A percentile compares a stretch with the other conserved stretches of the same genome.
Evolutionary conservation across 2,888 invertebrate species (phyloP).

Genomic region (Plebejus melissa): DNA sequence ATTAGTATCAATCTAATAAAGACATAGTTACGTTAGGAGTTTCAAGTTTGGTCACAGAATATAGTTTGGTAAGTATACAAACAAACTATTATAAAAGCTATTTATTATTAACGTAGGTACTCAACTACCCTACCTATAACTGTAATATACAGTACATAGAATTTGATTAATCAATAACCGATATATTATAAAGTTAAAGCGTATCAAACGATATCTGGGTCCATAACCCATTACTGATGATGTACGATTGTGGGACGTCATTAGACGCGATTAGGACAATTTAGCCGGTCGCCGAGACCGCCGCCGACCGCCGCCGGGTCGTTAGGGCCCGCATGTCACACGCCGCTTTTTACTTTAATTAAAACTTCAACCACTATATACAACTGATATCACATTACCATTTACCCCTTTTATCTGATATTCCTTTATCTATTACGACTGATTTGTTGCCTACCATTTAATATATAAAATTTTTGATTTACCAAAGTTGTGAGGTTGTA

Average conservation of each 20-base stretch:
- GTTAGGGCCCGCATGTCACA: conserved; percentile 38
- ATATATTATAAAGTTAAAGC: conserved; percentile 26
- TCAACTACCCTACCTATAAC: too few relatives aligned
- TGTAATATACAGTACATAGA: background rate
- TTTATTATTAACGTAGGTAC: too few relatives aligned
- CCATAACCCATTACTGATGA: conserved; percentile 34
- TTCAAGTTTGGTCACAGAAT: too few relatives aligned
- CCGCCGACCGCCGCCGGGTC: conserved; percentile 31
- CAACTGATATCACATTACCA: conserved; percentile 17
- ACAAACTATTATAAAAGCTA: too few relatives aligned
- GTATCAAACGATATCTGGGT: conserved; percentile 11
- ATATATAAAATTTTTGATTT: background rate
- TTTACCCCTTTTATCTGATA: conserved; percentile 5
- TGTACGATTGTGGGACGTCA: conserved; percentile 41
- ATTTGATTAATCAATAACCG: background rate
- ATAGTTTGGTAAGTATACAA: too few relatives aligned
- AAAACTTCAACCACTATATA: conserved; percentile 26
- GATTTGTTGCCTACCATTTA: conserved; percentile 1
- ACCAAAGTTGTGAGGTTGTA: too few relatives aligned
- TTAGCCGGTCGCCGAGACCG: conserved; percentile 42
- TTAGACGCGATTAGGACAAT: conserved; percentile 62
- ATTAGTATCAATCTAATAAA: too few relatives aligned
- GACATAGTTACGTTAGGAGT: too few relatives aligned
- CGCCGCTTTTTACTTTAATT: conserved; percentile 34
- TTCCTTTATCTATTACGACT: background rate